Evolutionary conservation across 2,888 invertebrate genomes (phyloP).

Genomic region (Stratiomys singularior): DNA sequence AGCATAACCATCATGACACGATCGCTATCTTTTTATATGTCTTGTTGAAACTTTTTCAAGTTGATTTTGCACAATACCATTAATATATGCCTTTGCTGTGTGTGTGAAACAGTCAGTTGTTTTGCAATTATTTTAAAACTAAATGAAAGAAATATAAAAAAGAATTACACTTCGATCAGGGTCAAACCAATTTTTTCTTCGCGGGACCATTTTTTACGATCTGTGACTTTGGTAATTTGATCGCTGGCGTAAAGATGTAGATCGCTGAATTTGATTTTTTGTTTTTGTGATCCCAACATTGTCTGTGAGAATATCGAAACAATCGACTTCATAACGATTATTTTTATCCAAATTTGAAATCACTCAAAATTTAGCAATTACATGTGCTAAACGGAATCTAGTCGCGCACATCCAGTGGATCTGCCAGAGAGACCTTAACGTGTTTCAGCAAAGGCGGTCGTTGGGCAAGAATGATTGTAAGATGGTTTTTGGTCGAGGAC

Average conservation of each 20-base stretch:
- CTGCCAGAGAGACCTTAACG: neutral
- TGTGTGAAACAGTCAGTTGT: constrained; percentile 39
- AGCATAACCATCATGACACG: constrained; percentile 19
- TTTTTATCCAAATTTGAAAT: neutral
- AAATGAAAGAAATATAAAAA: neutral
- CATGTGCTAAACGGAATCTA: neutral
- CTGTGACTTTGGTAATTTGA: neutral
- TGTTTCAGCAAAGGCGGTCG: neutral
- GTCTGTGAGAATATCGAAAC: too few relatives aligned
- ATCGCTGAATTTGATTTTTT: too few relatives aligned
- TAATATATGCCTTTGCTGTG: neutral
- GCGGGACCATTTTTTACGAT: neutral
- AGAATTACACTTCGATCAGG: constrained; percentile 48
- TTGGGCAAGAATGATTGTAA: constrained; percentile 20
- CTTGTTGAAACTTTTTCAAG: neutral
- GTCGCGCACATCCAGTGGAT: neutral
- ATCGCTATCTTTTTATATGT: neutral
- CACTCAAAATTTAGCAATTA: constrained; percentile 7
- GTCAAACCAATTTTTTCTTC: constrained; percentile 41
- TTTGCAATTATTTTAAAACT: constrained; percentile 40
- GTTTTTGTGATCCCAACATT: too few relatives aligned
- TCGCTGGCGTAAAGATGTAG: neutral
- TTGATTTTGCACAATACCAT: constrained; percentile 36
- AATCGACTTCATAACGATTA: neutral
- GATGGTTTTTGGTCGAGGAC: constrained; percentile 21